Percentiles rank a stretch among this genome's conserved stretches.
Evolutionary conservation across 1,140 invertebrate species (phyloP).

Genomic region (Mizuhopecten yessoensis): DNA sequence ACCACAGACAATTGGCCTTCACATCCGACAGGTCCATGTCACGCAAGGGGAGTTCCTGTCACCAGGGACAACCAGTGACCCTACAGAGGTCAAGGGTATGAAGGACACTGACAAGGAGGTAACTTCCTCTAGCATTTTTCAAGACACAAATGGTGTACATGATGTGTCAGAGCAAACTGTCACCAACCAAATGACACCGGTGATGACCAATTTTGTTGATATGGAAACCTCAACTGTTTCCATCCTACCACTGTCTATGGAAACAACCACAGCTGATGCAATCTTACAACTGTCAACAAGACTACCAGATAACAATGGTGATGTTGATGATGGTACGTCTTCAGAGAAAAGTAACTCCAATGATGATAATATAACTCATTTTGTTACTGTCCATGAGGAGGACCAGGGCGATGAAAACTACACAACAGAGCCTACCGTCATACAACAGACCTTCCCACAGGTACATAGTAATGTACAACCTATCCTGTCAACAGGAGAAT

Average conservation of each 20-base stretch:
- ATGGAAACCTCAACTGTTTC: conserved; percentile 5
- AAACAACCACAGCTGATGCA: background rate
- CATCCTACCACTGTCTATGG: conserved; percentile 5
- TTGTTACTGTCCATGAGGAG: conserved; percentile 2
- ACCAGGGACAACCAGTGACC: background rate
- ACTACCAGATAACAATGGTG: background rate
- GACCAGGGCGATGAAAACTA: background rate
- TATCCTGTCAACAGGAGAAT: conserved; percentile 14
- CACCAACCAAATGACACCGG: background rate
- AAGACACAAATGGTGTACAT: conserved; percentile 31
- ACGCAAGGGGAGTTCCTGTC: background rate
- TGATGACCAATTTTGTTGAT: conserved; percentile 35
- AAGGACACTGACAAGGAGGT: background rate
- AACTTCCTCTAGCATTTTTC: background rate
- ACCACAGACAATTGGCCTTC: conserved; percentile 70
- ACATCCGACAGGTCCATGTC: conserved; percentile 74
- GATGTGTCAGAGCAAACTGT: conserved; percentile 23
- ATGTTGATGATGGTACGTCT: conserved; percentile 14
- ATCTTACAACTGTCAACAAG: conserved; percentile 30
- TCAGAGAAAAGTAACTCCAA: conserved; percentile 21
- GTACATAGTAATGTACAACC: background rate
- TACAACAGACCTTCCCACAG: background rate
- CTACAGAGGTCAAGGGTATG: conserved; percentile 32
- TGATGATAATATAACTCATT: conserved; percentile 2
- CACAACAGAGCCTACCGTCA: background rate